Percentiles rank a stretch among this genome's conserved stretches.
phyloP scores from a whole-genome alignment of 2,888 invertebrate genomes.

The Molorchus minor region DNA sequence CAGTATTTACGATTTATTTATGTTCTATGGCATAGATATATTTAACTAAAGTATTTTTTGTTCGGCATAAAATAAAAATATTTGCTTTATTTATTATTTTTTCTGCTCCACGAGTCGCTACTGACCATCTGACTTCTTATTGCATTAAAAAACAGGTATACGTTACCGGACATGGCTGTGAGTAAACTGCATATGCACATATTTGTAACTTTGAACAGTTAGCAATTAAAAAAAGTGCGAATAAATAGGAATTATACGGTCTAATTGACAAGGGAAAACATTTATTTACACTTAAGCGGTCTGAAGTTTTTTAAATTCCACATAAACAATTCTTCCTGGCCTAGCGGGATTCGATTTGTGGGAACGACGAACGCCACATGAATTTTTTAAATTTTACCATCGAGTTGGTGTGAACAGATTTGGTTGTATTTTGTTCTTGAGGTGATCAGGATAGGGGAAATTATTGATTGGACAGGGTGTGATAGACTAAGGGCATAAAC shows the following conservation, averaged over 20 bases:
- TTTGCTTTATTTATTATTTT: too few species aligned
- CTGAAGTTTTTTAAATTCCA: conserved; percentile 9
- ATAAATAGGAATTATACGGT: conserved; percentile 33
- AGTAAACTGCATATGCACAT: conserved; percentile 33
- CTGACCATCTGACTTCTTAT: conserved; percentile 34
- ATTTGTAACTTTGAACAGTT: conserved; percentile 31
- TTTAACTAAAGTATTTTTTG: too few species aligned
- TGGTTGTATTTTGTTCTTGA: too few species aligned
- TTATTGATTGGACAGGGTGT: too few species aligned
- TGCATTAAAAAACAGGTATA: conserved; percentile 30
- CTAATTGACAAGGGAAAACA: conserved; percentile 31
- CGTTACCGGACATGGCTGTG: conserved; percentile 29
- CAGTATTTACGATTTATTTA: too few species aligned
- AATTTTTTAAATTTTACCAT: neutral
- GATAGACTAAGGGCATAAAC: too few species aligned
- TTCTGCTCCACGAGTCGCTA: conserved; percentile 14
- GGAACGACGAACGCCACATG: neutral
- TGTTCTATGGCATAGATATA: too few species aligned
- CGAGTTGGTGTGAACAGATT: too few species aligned
- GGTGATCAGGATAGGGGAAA: too few species aligned
- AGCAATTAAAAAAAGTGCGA: conserved; percentile 35
- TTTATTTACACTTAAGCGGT: conserved; percentile 25
- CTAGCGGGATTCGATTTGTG: neutral
- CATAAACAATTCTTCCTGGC: conserved; percentile 4
- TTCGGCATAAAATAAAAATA: too few species aligned